A percentile compares a stretch with the other conserved stretches of the same genome.
Evolutionary conservation across 35 echinoderm and acorn worm genomes (phyloP).

Genomic region (Lytechinus pictus): DNA sequence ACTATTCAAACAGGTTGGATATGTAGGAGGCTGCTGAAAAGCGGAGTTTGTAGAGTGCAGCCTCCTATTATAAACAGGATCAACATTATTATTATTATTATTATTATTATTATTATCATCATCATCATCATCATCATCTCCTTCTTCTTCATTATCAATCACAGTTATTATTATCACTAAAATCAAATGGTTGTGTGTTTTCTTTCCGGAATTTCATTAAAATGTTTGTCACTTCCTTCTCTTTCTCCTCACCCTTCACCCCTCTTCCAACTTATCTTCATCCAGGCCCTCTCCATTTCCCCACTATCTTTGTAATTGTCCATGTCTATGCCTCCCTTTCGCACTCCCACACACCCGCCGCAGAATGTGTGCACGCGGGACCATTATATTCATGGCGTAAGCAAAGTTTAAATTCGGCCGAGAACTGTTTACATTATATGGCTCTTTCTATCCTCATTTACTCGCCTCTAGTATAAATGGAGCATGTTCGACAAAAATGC

Average conservation of each 20-base stretch:
- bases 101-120: too few relatives aligned
- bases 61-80: too few relatives aligned
- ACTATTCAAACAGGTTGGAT: too few relatives aligned
- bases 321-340: neutral
- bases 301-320: neutral
- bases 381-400: slow-evolving; percentile 32
- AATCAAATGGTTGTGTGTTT: too few relatives aligned
- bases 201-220: too few relatives aligned
- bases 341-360: neutral
- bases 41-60: too few relatives aligned
- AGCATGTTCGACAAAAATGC: neutral
- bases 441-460: slow-evolving; percentile 16
- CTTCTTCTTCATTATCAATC: too few relatives aligned
- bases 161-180: too few relatives aligned
- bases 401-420: slow-evolving; percentile 45
- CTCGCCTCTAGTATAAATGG: neutral
- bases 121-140: too few relatives aligned
- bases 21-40: too few relatives aligned
- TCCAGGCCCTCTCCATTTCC: neutral
- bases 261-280: neutral
- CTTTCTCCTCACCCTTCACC: neutral
- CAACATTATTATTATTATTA: too few relatives aligned
- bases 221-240: too few relatives aligned
- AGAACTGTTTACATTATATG: slow-evolving; percentile 10
- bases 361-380: neutral